phyloP scores from a whole-genome alignment of 1,140 invertebrate genomes.

The Drosophila truncata region DNA sequence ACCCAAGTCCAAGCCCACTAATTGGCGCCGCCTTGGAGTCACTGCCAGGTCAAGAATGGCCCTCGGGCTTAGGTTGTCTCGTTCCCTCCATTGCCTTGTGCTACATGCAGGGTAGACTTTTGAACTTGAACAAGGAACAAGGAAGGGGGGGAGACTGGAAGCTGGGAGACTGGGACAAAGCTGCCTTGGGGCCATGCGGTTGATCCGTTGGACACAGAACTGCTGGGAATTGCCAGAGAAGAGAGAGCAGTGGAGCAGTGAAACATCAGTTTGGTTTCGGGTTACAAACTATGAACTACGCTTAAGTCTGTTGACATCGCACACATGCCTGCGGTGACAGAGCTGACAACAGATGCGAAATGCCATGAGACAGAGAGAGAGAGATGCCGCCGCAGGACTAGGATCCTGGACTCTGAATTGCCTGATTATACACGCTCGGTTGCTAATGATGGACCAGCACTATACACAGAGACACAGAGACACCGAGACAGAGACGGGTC shows the following conservation, averaged over 20 bases:
- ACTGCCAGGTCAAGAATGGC: slow-evolving; percentile 61
- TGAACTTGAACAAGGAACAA: slow-evolving; percentile 52
- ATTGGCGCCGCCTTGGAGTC: slow-evolving; percentile 62
- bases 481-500: too few species aligned
- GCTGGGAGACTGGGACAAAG: neutral
- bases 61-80: slow-evolving; percentile 11
- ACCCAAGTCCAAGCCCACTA: slow-evolving; percentile 44
- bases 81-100: neutral
- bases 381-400: neutral
- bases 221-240: neutral
- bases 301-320: slow-evolving; percentile 62
- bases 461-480: too few species aligned
- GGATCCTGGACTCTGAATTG: slow-evolving; percentile 30
- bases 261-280: slow-evolving; percentile 41
- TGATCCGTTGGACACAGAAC: slow-evolving; percentile 11
- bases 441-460: slow-evolving; percentile 47
- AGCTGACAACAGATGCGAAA: neutral
- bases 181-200: slow-evolving; percentile 25
- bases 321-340: slow-evolving; percentile 38
- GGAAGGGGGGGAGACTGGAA: neutral
- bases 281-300: slow-evolving; percentile 49
- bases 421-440: slow-evolving; percentile 44
- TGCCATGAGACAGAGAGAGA: neutral
- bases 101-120: slow-evolving; percentile 42
- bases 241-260: slow-evolving; percentile 1